Evolutionary conservation across 1,140 invertebrate species (phyloP), one percentile per base, ranked within the genome.

Genomic region (Meloidogyne floridensis): DNA sequence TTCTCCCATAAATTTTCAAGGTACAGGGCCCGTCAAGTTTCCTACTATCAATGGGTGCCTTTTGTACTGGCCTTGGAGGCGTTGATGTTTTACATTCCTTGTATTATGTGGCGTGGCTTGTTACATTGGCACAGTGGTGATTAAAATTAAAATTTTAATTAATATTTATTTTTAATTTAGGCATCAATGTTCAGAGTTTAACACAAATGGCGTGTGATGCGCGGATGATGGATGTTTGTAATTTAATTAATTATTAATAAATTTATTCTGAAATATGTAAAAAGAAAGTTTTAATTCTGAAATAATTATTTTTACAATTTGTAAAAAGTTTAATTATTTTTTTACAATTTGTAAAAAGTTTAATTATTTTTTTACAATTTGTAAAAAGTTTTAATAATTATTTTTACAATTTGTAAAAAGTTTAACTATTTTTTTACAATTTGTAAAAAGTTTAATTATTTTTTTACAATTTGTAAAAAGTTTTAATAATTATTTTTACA

Each of bases 31-130:
- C 80, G 89, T 72, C 88, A 90, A 78, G 85, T 89, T 72, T 87
- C 84, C 47, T 92, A 92, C 82, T 92, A 92, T 83, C 91, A 92
- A 85, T 92, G 91, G 91, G 91, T 92, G 7, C 88, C 89, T 15
- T 90, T 92, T 82, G 89, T 92, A 32, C 82, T 92, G 10, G 90
- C 90, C 15, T 83, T 92, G 18, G 90, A 91, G 86, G 91, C 93
- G 4, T 94, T 92, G 72, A 82, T 91, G 80, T 92, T 92, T 86
- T 92, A 92, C 83, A 86, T 91, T 69, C 91, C 92, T 3, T 90
- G 91, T 59, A 91, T 90, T 43, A 86, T 92, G 82, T 93, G 92
- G 92, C 72, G 90, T 69, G 90, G 88, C 51, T 76, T 90, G 42
- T 81, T 90, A 42, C 88, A 90, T 71, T 90, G 90, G 88, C 90